phyloP scores from a whole-genome alignment of 2,797 vertebrate genomes.

The Platyrinchus mystaceus region DNA sequence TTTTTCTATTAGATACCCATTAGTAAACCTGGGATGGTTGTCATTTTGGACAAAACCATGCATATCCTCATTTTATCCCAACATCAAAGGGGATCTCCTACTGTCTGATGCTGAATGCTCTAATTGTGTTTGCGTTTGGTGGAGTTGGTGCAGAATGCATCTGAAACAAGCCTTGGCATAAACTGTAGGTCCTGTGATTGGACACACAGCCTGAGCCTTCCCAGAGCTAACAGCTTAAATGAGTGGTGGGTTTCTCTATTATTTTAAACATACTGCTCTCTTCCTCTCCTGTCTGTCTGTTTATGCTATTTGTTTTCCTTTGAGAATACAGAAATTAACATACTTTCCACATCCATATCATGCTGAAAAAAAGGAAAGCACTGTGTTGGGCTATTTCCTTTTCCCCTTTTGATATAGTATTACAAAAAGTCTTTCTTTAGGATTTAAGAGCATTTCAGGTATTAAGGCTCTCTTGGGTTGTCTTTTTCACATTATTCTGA shows the following conservation, averaged over 20 bases:
- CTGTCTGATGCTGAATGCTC: conserved; percentile 93
- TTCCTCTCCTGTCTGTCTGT: conserved; percentile 31
- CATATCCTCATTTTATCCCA: conserved; percentile 93
- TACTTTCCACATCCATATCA: conserved; percentile 56
- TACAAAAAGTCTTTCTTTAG: conserved; percentile 67
- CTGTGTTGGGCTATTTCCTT: conserved; percentile 51
- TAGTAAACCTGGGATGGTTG: conserved; percentile 94
- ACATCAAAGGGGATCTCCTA: conserved; percentile 96
- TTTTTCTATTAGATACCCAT: conserved; percentile 96
- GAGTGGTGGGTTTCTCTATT: conserved; percentile 46
- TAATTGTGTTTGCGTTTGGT: conserved; percentile 93
- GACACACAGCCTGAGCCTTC: conserved; percentile 62
- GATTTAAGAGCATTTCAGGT: conserved; percentile 65
- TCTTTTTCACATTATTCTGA: conserved; percentile 65
- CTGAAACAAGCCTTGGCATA: conserved; percentile 75
- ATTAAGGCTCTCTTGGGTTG: conserved; percentile 65
- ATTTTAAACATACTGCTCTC: conserved; percentile 33
- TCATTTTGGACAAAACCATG: conserved; percentile 97
- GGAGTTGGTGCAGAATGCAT: conserved; percentile 83
- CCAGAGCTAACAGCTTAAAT: conserved; percentile 58
- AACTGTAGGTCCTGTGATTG: conserved; percentile 53
- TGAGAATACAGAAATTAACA: conserved; percentile 58
- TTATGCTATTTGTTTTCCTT: conserved; percentile 55
- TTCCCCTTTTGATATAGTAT: conserved; percentile 60
- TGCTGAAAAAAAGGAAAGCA: conserved; percentile 52